Evolutionary conservation across 2,113 vertebrate genomes (phyloP), one percentile per base, ranked within the genome.

Genomic region (Glaucidium brasilianum): DNA sequence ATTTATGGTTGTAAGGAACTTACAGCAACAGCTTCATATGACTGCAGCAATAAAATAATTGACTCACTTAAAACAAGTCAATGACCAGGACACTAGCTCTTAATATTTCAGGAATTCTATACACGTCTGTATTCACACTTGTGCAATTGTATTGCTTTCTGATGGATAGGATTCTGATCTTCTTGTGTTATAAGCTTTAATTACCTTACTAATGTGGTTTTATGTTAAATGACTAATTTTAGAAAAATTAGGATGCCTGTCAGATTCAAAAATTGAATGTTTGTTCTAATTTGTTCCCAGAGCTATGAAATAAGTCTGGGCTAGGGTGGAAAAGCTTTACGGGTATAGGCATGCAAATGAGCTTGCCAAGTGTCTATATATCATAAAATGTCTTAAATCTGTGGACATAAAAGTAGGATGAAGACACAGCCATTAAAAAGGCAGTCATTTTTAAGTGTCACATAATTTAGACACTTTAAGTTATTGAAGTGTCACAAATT

Each of bases 391-490:
- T 75, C 77, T 89, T 92, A 94, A 95, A 94, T 92, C 94, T 93
- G n/a, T 8, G 35, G 88, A 90, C 94, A 86, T 97, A 97, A 96
- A 95, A 86, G 77, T 67, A 94, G 68, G 79, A 89, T 92, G 91
- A 92, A 94, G 88, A 90, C 56, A 83, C 58, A 84, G 68, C 85
- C 85, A 93, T 98, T 98, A 97, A 96, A 97, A 96, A 95, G 82
- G 75, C 79, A 85, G 83, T 98, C 83, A 94, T 97, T 98, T 97
- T 88, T 96, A 96, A 97, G 96, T 97, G 92, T 95, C 89, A 0
- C 82, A 91, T 97, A 94, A 97, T 97, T 97, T 97, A 97, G 97
- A 97, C 95, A 96, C 94, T 95, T 81, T 80, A 97, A 97, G 94
- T 97, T 98, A 98, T 96, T 94, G 92, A 96, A 90, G 67, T 97